Conservation (phyloP, 2,797 vertebrate species). For the Cottoperca gobio region DNA sequence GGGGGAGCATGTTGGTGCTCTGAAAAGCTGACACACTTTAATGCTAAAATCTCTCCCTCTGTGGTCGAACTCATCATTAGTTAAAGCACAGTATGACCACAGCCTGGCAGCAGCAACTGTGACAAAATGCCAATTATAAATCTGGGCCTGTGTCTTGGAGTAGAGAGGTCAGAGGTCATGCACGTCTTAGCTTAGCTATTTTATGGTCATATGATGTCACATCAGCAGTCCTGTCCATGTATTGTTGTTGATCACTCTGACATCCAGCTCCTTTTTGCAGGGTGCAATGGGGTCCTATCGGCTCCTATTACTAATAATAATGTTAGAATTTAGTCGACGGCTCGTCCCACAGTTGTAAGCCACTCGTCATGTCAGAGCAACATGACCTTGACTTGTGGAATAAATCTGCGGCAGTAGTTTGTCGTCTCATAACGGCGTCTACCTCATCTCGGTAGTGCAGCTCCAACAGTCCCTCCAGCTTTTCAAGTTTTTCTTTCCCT, state of each 20-base stretch:
- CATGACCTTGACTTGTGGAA: conserved; percentile 71
- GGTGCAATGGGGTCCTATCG: conserved; percentile 63
- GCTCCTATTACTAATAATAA: conserved; percentile 74
- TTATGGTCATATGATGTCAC: conserved; percentile 58
- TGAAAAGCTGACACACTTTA: conserved; percentile 70
- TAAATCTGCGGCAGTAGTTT: conserved; percentile 63
- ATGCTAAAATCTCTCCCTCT: conserved; percentile 60
- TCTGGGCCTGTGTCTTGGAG: conserved; percentile 42
- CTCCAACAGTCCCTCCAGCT: conserved; percentile 56
- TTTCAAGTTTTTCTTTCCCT: conserved; percentile 64
- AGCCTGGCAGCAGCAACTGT: conserved; percentile 38
- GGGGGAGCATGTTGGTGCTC: conserved; percentile 52
- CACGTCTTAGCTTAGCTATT: conserved; percentile 7
- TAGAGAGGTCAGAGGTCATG: conserved; percentile 54
- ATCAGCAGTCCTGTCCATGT: conserved; percentile 24
- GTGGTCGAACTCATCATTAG: conserved; percentile 65
- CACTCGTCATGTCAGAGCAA: conserved; percentile 67
- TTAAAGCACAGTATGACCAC: conserved; percentile 35
- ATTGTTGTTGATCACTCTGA: conserved; percentile 39
- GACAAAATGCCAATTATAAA: conserved; percentile 72
- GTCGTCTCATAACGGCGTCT: conserved; percentile 62
- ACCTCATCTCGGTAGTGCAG: conserved; percentile 69
- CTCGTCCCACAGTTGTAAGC: conserved; percentile 61
- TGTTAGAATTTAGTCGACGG: conserved; percentile 66
- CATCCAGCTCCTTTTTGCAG: conserved; percentile 37